A percentile compares a stretch with the other conserved stretches of the same genome.
These are phyloP conservation scores for Aphidius gifuensis DNA, from an alignment of 1,140 invertebrate species.

Conservation along the genomic window DNA sequence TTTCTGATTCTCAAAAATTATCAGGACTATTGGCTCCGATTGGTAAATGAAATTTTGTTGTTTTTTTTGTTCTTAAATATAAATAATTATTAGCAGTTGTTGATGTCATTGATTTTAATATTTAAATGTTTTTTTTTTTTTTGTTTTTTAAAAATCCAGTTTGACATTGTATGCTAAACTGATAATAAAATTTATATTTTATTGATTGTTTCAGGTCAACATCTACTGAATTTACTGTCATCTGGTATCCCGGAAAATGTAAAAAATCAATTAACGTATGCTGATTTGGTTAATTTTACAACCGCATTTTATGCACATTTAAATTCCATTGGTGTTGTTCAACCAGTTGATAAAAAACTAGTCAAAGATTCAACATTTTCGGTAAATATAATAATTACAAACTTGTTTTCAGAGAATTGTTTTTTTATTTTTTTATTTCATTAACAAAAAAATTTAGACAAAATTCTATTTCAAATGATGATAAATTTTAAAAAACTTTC, in stretches of 20 bases:
- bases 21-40: no score
- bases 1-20: no score
- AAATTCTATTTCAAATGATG: no score
- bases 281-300: conserved; percentile 72
- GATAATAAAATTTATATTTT: background rate
- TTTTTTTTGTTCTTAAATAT: background rate
- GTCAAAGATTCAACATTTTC: conserved; percentile 61
- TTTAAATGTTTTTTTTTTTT: background rate
- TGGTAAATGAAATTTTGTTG: no score
- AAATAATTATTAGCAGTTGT: background rate
- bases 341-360: conserved; percentile 68
- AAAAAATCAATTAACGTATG: conserved; percentile 59
- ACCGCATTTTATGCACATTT: conserved; percentile 84
- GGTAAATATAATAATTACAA: conserved; percentile 52
- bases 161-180: background rate
- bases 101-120: background rate
- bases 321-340: conserved; percentile 81
- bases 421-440: no score
- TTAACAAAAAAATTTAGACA: background rate
- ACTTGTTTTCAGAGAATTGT: no score
- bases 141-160: background rate
- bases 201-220: conserved; percentile 68
- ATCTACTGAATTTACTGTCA: conserved; percentile 84
- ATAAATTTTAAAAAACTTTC: no score
- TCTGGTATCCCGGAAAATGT: conserved; percentile 73